Percentiles rank a stretch among this genome's conserved stretches.
These are phyloP conservation scores for Danio albolineatus DNA, from an alignment of 2,797 vertebrate species.

Conservation along the genomic window DNA sequence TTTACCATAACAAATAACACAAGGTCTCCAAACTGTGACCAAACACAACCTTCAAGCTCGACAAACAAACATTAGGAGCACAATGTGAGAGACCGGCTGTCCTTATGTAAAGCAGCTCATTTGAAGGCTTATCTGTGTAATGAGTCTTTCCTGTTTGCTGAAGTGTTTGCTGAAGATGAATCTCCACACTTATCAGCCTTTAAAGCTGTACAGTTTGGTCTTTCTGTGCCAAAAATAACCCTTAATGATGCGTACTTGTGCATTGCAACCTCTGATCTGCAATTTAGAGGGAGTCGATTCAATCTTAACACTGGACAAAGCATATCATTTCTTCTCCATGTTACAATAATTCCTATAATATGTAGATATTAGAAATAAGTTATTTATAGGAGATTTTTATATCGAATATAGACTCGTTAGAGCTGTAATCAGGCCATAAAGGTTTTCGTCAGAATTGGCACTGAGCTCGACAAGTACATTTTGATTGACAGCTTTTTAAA, in stretches of 20 bases:
- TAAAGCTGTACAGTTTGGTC: conserved; percentile 52
- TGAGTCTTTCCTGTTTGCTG: conserved; percentile 78
- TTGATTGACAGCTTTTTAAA: too few species aligned
- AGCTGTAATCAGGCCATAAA: too few species aligned
- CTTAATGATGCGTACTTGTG: conserved; percentile 1
- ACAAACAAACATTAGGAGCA: conserved; percentile 4
- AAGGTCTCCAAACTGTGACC: too few species aligned
- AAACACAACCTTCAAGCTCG: too few species aligned
- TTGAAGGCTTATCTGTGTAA: conserved; percentile 69
- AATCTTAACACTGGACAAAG: not conserved
- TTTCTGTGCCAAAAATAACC: conserved; percentile 45
- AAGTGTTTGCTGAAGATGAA: conserved; percentile 63
- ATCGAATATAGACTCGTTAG: too few species aligned
- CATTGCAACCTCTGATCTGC: not conserved
- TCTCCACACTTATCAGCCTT: conserved; percentile 58
- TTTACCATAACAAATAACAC: too few species aligned
- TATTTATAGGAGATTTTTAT: not conserved
- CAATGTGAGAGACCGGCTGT: not conserved
- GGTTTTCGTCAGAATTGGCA: too few species aligned
- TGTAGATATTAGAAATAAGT: not conserved
- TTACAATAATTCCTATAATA: not conserved
- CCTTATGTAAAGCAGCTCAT: conserved; percentile 62
- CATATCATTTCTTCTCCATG: not conserved
- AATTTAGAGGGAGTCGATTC: not conserved
- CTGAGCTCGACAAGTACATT: too few species aligned